Conservation (phyloP, 2,113 vertebrate species). For the Daphoenositta chrysoptera region DNA sequence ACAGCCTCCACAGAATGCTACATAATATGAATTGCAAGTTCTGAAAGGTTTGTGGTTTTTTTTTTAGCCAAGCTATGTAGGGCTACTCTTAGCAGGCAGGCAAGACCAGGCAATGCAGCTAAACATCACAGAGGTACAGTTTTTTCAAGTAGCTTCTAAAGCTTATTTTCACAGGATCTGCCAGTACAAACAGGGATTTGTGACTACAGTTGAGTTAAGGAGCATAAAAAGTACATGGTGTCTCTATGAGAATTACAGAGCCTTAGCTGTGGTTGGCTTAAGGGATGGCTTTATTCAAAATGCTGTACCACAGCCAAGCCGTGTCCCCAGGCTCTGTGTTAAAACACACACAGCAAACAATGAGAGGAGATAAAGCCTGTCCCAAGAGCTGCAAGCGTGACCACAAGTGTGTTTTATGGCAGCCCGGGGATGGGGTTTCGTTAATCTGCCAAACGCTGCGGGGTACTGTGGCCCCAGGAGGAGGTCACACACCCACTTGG, state of each 20-base stretch:
- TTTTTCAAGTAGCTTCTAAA: conserved; percentile 25
- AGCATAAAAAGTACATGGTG: conserved; percentile 56
- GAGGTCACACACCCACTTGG: not conserved
- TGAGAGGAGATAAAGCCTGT: conserved; percentile 44
- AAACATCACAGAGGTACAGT: not conserved
- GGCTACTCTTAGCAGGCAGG: not conserved
- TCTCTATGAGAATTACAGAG: conserved; percentile 49
- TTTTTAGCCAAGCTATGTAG: not conserved
- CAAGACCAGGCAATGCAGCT: not conserved
- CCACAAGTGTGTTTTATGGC: conserved; percentile 36
- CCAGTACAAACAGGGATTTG: conserved; percentile 57
- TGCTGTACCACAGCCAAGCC: conserved; percentile 36
- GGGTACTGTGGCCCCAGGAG: not conserved
- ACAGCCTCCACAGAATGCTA: not conserved
- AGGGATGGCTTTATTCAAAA: conserved; percentile 28
- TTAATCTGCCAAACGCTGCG: not conserved
- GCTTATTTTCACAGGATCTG: conserved; percentile 28
- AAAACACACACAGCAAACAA: conserved; percentile 46
- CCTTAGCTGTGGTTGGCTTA: conserved; percentile 51
- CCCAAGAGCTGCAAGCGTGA: conserved; percentile 15
- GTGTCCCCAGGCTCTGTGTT: conserved; percentile 38
- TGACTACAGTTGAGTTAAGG: conserved; percentile 43
- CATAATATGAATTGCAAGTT: not conserved
- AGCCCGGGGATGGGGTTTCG: not conserved
- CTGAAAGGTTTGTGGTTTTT: not conserved